Base-by-base conservation (phyloP, 1,140 invertebrate genomes). In the Anoplolepis gracilipes region DNA sequence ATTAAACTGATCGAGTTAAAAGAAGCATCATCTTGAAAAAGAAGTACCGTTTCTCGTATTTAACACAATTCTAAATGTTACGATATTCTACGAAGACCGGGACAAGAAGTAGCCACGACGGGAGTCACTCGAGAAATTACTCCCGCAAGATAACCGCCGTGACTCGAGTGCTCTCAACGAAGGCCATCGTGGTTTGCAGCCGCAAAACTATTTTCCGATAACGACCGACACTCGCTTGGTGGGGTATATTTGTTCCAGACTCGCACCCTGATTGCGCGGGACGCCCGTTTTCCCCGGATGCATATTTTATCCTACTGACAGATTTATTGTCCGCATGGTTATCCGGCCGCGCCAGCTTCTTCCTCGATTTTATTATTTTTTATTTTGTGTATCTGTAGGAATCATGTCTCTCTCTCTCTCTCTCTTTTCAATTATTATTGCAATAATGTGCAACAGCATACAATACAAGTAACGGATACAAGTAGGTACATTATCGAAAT, bases 171-270 rank as follows among this genome's bases (percentile, higher is more conserved):
- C 59, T 62, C 69, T 70, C 61, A 70, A 86, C 78, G 49, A 77
- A 59, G 39, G 59, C 49, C 79, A 76, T 78, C 49, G 62, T 36
- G 85, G 84, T 59, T 88, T 76, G 76, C 87, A 90, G 87, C 90
- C 89, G 87, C 91, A 89, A 92, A 92, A 92, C 92, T 91, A 92
- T 92, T 92, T 92, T 92, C 91, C 92, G 91, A 93, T 93, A 93
- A 92, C 91, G 90, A 92, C 85, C 88, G 84, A 90, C 89, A 87
- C 86, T 90, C 85, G 85, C 76, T 84, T 70, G 79, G 85, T 79
- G 82, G 87, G 89, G 78, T 92, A 88, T 88, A 92, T 92, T 92
- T 92, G 92, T 92, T 92, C 91, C 91, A 85, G 91, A 61, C 88
- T 91, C 86, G 88, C 87, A 87, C 89, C 89, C 89, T 93, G 92